phyloP scores from a whole-genome alignment of 2,113 vertebrate species.

The Miniopterus natalensis region DNA sequence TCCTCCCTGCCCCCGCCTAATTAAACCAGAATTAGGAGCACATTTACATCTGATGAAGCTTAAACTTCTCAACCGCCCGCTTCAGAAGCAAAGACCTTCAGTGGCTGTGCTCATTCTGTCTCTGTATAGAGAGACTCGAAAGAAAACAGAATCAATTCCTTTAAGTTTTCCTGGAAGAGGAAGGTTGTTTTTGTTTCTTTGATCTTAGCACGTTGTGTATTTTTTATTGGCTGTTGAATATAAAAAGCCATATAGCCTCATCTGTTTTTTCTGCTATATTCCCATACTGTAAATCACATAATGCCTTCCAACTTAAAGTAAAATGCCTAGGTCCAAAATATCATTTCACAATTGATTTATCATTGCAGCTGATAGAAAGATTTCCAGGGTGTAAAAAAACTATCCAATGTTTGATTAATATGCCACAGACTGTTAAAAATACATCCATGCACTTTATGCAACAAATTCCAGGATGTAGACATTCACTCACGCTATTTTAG shows the following conservation, averaged over 20 bases:
- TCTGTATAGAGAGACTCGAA: constrained; percentile 48
- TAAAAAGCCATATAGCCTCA: constrained; percentile 55
- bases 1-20: constrained; percentile 57
- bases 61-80: constrained; percentile 36
- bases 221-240: constrained; percentile 74
- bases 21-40: constrained; percentile 80
- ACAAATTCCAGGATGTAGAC: constrained; percentile 65
- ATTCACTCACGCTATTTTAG: constrained; percentile 64
- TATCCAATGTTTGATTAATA: constrained; percentile 75
- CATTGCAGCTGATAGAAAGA: constrained; percentile 54
- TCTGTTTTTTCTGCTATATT: constrained; percentile 61
- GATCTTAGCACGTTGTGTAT: constrained; percentile 72
- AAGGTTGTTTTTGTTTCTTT: constrained; percentile 72
- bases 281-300: not conserved
- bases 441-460: constrained; percentile 74
- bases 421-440: constrained; percentile 80
- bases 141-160: constrained; percentile 63
- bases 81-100: constrained; percentile 57
- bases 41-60: constrained; percentile 73
- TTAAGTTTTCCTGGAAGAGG: constrained; percentile 54
- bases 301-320: constrained; percentile 49
- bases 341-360: constrained; percentile 50
- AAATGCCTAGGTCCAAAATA: constrained; percentile 62
- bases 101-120: constrained; percentile 56
- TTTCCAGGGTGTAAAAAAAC: constrained; percentile 75